Percentiles rank a stretch among this genome's conserved stretches.
These are phyloP conservation scores for Dynastes hyllus DNA, from an alignment of 2,888 invertebrate genomes.

Conservation along the genomic window DNA sequence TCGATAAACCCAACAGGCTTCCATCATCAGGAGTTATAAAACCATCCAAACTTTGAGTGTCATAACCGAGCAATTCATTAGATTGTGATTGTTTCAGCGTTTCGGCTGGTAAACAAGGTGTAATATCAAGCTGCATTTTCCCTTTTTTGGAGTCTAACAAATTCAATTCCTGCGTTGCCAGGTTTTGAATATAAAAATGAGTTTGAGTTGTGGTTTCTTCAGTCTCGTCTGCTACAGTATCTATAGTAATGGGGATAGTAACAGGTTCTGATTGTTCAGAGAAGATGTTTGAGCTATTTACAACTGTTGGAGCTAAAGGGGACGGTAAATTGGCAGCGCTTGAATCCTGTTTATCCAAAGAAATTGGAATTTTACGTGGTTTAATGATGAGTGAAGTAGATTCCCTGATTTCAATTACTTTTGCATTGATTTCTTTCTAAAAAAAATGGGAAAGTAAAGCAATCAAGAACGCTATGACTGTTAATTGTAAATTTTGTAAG, in stretches of 20 bases:
- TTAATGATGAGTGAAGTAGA: conserved; percentile 84
- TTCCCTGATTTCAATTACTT: conserved; percentile 81
- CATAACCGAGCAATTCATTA: conserved; percentile 73
- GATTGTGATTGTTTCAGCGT: conserved; percentile 68
- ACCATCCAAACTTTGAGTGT: conserved; percentile 76
- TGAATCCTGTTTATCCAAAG: conserved; percentile 68
- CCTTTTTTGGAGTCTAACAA: conserved; percentile 61
- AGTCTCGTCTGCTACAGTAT: conserved; percentile 52
- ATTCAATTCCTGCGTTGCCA: conserved; percentile 62
- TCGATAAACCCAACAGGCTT: conserved; percentile 77
- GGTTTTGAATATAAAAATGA: conserved; percentile 66
- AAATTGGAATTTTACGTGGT: conserved; percentile 77
- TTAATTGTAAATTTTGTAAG: neutral
- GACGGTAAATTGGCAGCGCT: conserved; percentile 57
- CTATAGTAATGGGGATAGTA: conserved; percentile 51
- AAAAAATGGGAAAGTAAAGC: conserved; percentile 60
- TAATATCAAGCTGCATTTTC: conserved; percentile 66
- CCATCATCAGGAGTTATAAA: conserved; percentile 76
- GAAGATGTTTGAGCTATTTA: conserved; percentile 27
- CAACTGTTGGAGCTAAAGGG: conserved; percentile 59
- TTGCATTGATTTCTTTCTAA: conserved; percentile 82
- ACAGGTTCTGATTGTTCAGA: conserved; percentile 17
- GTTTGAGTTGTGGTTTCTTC: conserved; percentile 51
- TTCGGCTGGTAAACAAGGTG: conserved; percentile 67
- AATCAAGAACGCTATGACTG: conserved; percentile 28